Evolutionary conservation across 1,140 invertebrate species (phyloP).

Genomic region (Anadara kagoshimensis): DNA sequence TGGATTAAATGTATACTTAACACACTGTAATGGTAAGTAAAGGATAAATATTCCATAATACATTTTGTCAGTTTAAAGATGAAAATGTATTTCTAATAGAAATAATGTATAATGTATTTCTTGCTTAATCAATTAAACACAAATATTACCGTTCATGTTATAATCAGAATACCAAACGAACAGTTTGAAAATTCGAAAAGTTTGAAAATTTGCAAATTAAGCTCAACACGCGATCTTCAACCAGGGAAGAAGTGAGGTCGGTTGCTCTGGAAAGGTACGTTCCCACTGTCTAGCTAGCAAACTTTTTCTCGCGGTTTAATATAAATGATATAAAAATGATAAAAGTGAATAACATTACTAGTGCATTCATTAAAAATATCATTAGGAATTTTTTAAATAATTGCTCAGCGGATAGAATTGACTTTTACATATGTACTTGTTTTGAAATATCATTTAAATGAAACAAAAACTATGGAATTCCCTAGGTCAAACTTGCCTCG

Average conservation of each 20-base stretch:
- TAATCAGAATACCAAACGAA: not conserved
- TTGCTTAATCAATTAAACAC: not conserved
- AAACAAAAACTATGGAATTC: too few relatives aligned
- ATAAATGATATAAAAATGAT: too few relatives aligned
- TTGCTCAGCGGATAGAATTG: too few relatives aligned
- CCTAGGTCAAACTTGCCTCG: too few relatives aligned
- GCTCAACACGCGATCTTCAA: not conserved
- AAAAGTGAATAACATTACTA: too few relatives aligned
- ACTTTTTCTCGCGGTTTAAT: too few relatives aligned
- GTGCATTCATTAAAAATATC: too few relatives aligned
- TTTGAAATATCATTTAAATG: too few relatives aligned
- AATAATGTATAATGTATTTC: not conserved
- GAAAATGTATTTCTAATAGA: not conserved
- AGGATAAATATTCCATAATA: not conserved
- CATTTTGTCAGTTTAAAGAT: not conserved
- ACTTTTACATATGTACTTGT: too few relatives aligned
- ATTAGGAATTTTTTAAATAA: too few relatives aligned
- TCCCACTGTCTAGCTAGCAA: not conserved
- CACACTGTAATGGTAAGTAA: slow-evolving; percentile 26
- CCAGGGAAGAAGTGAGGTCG: not conserved
- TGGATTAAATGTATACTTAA: slow-evolving; percentile 4
- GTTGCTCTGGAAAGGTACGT: not conserved
- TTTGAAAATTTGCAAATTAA: not conserved
- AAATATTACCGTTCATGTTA: not conserved
- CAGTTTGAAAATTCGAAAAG: not conserved